Evolutionary conservation across 1,140 invertebrate species (phyloP).

Genomic region (Drosophila arizonae): DNA sequence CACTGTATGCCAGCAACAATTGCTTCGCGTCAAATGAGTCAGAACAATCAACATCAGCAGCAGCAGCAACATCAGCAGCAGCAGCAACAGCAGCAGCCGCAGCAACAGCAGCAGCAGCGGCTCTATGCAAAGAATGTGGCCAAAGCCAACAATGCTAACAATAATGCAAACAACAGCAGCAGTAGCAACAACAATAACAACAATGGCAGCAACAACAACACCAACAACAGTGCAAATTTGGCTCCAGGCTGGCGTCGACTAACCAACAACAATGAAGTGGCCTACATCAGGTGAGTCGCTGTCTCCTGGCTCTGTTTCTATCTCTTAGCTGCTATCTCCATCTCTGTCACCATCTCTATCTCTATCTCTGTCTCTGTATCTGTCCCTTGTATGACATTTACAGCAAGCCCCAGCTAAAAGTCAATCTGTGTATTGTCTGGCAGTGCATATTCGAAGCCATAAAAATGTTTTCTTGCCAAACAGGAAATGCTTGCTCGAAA

Average conservation of each 20-base stretch:
- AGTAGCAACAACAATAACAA: slow-evolving; percentile 13
- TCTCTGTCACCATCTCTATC: not conserved
- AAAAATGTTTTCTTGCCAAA: slow-evolving; percentile 61
- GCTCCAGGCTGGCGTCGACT: slow-evolving; percentile 81
- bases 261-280: slow-evolving; percentile 78
- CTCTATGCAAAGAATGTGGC: slow-evolving; percentile 66
- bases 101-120: slow-evolving; percentile 29
- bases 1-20: slow-evolving; percentile 67
- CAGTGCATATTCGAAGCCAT: slow-evolving; percentile 67
- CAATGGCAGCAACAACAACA: slow-evolving; percentile 24
- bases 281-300: slow-evolving; percentile 81
- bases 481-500: slow-evolving; percentile 62
- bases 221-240: slow-evolving; percentile 77
- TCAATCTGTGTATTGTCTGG: slow-evolving; percentile 75
- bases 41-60: slow-evolving; percentile 56
- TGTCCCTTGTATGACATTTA: slow-evolving; percentile 68
- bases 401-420: slow-evolving; percentile 62
- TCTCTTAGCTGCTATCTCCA: not conserved
- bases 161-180: slow-evolving; percentile 19
- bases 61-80: slow-evolving; percentile 24
- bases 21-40: slow-evolving; percentile 70
- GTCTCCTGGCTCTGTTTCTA: not conserved
- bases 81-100: slow-evolving; percentile 30
- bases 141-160: slow-evolving; percentile 51
- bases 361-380: not conserved